Conservation (phyloP, 2,797 vertebrate genomes). For the Acanthiza pusilla region DNA sequence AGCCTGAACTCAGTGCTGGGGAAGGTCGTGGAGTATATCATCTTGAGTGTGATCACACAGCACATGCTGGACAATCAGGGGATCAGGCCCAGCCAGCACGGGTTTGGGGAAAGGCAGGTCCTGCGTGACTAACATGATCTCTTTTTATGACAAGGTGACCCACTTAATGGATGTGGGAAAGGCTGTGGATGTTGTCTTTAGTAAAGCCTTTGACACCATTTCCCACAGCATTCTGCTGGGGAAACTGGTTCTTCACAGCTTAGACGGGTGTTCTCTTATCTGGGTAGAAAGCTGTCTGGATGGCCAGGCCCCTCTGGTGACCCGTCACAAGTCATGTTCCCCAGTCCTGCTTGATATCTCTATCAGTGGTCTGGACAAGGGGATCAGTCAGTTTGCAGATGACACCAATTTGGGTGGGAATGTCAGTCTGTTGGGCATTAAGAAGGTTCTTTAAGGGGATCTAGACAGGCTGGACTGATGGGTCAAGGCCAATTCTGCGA, state of each 20-base stretch:
- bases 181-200: neutral
- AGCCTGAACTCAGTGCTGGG: neutral
- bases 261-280: neutral
- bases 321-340: neutral
- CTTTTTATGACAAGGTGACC: neutral
- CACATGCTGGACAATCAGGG: neutral
- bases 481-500: neutral
- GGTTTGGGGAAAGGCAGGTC: neutral
- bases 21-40: neutral
- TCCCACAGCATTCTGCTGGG: neutral
- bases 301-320: too few species aligned
- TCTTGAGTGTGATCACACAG: neutral
- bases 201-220: neutral
- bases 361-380: neutral
- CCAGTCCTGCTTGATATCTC: neutral
- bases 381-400: neutral
- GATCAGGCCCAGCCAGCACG: fast-evolving
- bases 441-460: neutral
- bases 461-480: neutral
- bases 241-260: neutral
- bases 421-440: neutral
- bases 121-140: neutral
- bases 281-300: neutral
- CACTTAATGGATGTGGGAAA: neutral
- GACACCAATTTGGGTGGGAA: neutral